Conservation (phyloP, 2,797 vertebrate genomes). For the Anguilla megastoma region DNA sequence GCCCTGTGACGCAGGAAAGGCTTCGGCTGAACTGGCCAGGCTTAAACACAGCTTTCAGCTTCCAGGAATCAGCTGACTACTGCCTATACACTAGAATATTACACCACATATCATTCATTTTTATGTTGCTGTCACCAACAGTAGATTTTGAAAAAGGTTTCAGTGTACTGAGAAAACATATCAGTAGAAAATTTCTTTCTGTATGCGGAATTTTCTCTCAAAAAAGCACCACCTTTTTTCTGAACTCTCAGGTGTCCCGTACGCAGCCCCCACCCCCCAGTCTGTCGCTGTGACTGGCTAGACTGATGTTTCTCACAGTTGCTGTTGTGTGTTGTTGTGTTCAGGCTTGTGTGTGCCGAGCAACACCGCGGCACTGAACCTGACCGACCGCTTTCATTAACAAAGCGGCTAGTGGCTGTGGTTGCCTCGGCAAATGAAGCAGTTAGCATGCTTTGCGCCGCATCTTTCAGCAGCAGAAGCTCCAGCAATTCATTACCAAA, state of each 20-base stretch:
- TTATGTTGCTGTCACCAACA: neutral
- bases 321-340: neutral
- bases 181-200: neutral
- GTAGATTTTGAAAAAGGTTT: neutral
- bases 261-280: neutral
- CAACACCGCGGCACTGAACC: neutral
- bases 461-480: conserved; percentile 42
- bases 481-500: conserved; percentile 46
- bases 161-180: neutral
- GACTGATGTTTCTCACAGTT: neutral
- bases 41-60: conserved; percentile 12
- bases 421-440: conserved; percentile 57
- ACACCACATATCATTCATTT: neutral
- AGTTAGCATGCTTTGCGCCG: conserved; percentile 55
- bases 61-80: neutral
- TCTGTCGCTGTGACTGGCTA: neutral
- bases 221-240: neutral
- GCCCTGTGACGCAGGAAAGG: neutral
- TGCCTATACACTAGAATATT: neutral
- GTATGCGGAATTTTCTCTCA: neutral
- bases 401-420: conserved; percentile 17
- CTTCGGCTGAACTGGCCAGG: neutral
- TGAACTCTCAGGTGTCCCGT: neutral
- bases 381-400: conserved; percentile 44
- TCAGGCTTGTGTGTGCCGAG: neutral